These are phyloP conservation scores for Zapornia atra DNA, from an alignment of 2,113 vertebrate species.

Conservation along the genomic window DNA sequence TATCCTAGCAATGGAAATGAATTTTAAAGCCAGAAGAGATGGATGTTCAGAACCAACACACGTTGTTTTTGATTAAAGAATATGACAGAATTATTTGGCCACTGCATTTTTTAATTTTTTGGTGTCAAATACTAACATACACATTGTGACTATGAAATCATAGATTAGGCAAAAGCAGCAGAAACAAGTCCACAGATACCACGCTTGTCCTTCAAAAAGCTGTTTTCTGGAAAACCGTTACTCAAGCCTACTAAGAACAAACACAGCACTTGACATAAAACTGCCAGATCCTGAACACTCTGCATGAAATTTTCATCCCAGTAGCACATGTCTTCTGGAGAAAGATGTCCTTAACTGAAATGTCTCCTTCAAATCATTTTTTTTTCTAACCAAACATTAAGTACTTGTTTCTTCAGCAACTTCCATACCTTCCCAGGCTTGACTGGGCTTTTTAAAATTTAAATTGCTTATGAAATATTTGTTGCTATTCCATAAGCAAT, in stretches of 20 bases:
- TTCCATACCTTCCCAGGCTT: neutral
- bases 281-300: neutral
- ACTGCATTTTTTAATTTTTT: neutral
- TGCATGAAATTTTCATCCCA: neutral
- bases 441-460: neutral
- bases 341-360: neutral
- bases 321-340: neutral
- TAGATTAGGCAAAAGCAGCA: neutral
- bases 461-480: neutral
- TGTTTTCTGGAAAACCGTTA: neutral
- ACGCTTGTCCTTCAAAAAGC: neutral
- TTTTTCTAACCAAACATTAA: neutral
- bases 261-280: neutral
- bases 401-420: neutral
- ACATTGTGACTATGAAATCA: neutral
- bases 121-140: neutral
- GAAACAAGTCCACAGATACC: neutral
- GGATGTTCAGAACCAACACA: neutral
- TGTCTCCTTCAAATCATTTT: neutral
- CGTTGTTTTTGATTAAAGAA: neutral
- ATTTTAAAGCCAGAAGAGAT: neutral
- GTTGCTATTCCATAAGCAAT: neutral
- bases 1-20: neutral
- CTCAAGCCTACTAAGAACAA: neutral
- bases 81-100: neutral